Conservation (phyloP, 2,888 invertebrate species). For the Amphipoea lucens region DNA sequence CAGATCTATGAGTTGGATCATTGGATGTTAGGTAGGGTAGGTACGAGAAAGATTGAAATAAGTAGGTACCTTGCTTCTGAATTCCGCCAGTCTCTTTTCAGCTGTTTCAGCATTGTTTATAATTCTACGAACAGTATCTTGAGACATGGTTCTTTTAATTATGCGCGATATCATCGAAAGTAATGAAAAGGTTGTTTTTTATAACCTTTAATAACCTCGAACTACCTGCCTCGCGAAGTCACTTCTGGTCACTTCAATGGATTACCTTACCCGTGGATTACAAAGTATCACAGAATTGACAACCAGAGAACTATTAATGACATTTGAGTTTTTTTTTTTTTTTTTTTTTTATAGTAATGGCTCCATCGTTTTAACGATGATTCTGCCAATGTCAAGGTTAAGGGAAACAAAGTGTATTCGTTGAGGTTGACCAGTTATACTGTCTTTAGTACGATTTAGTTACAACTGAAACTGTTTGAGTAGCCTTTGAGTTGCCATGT, state of each 20-base stretch:
- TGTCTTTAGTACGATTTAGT: too few relatives aligned
- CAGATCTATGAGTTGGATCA: neutral
- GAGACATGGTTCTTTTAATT: constrained; percentile 79
- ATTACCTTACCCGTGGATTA: too few relatives aligned
- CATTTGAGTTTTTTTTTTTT: too few relatives aligned
- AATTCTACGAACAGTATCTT: constrained; percentile 71
- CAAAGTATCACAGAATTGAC: too few relatives aligned
- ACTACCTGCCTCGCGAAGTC: neutral
- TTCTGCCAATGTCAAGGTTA: too few relatives aligned
- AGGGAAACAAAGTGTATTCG: too few relatives aligned
- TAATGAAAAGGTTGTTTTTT: constrained; percentile 13
- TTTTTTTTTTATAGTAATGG: too few relatives aligned
- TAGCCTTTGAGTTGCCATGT: too few relatives aligned
- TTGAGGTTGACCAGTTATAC: too few relatives aligned
- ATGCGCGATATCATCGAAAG: constrained; percentile 68
- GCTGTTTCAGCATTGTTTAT: constrained; percentile 83
- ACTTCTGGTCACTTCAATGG: neutral
- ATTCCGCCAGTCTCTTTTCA: constrained; percentile 81
- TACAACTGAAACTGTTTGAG: too few relatives aligned
- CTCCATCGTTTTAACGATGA: too few relatives aligned
- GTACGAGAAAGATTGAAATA: neutral
- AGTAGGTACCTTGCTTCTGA: constrained; percentile 80
- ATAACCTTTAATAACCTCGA: constrained; percentile 19
- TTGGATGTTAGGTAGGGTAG: neutral
- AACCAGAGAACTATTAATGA: too few relatives aligned